phyloP scores from a whole-genome alignment of 2,113 vertebrate species.

The Hippocampus guttulatus region DNA sequence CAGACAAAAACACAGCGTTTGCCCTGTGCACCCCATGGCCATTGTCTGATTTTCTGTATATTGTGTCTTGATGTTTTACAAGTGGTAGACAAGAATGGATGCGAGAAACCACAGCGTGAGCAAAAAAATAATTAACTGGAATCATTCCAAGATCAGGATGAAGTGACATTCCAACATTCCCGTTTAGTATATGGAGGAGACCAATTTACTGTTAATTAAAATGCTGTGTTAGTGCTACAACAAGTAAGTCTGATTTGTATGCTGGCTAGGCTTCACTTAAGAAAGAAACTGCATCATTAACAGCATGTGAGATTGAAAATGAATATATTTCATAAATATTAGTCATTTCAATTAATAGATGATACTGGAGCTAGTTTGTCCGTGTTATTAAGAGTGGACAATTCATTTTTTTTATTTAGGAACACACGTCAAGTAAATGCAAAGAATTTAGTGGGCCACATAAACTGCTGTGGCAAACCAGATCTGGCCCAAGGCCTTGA shows the following conservation, averaged over 20 bases:
- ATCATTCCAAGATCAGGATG: constrained; percentile 1
- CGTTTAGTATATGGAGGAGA: neutral
- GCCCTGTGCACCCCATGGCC: neutral
- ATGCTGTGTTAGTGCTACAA: constrained; percentile 7
- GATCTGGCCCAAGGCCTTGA: neutral
- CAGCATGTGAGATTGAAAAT: constrained; percentile 12
- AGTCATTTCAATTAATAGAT: constrained; percentile 10
- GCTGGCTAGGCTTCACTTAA: constrained; percentile 4
- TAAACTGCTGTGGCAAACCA: too few relatives aligned
- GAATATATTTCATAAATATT: constrained; percentile 8
- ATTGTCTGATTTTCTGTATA: neutral
- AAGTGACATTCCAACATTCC: neutral
- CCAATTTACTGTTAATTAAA: constrained; percentile 13
- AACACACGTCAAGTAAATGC: too few relatives aligned
- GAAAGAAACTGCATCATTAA: constrained; percentile 12
- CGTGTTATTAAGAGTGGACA: too few relatives aligned
- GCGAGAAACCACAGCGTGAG: neutral
- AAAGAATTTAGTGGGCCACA: too few relatives aligned
- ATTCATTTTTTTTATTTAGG: too few relatives aligned
- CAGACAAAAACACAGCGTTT: constrained; percentile 9
- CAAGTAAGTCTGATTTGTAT: neutral
- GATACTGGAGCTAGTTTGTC: neutral
- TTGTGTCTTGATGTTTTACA: neutral
- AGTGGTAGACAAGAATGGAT: neutral
- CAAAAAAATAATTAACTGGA: constrained; percentile 7